These are phyloP conservation scores for Choloepus didactylus DNA, from an alignment of 2,797 vertebrate species.

Conservation along the genomic window DNA sequence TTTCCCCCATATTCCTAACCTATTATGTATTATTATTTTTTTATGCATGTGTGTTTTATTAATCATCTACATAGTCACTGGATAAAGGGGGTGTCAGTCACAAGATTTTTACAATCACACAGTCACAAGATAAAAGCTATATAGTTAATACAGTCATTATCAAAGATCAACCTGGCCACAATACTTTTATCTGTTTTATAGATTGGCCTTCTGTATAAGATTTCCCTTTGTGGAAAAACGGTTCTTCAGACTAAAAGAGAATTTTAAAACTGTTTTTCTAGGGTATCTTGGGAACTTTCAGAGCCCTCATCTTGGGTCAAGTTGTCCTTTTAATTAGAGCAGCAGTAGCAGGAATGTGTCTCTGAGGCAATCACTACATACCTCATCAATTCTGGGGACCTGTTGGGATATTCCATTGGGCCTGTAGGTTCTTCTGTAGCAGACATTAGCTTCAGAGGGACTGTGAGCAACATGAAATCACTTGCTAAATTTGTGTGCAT, in stretches of 20 bases:
- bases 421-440: neutral
- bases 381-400: neutral
- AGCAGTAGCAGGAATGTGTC: neutral
- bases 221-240: neutral
- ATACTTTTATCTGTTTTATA: constrained; percentile 4
- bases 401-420: neutral
- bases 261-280: constrained; percentile 24
- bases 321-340: constrained; percentile 37
- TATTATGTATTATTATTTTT: too few species aligned
- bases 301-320: neutral
- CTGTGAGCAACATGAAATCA: constrained; percentile 24
- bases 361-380: neutral
- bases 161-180: neutral
- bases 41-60: too few species aligned
- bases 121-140: too few species aligned
- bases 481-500: constrained; percentile 56
- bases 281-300: constrained; percentile 22
- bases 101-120: too few species aligned
- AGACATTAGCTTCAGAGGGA: neutral
- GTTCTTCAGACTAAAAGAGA: neutral
- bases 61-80: too few species aligned
- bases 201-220: neutral
- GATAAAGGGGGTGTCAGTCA: too few species aligned
- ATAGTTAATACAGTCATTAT: too few species aligned
- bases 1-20: too few species aligned